These are phyloP conservation scores for Sus scrofa DNA, from an alignment of 2,113 vertebrate genomes.

Conservation along the genomic window DNA sequence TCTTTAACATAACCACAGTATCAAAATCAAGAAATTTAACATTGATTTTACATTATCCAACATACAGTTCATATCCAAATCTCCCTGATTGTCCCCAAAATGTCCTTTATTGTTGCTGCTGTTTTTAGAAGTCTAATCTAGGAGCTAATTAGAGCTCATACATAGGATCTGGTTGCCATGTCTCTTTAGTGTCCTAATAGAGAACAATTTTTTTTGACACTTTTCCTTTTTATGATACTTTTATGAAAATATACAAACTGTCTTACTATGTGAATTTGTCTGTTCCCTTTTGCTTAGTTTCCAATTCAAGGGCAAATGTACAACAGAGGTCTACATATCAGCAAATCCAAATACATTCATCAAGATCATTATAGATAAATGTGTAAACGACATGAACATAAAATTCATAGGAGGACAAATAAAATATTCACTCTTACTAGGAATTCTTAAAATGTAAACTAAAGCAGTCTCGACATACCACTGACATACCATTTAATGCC, in stretches of 20 bases:
- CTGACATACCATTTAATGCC: background rate
- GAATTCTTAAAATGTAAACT: slow-evolving; percentile 24
- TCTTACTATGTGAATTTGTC: background rate
- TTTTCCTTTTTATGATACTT: background rate
- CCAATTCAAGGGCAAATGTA: background rate
- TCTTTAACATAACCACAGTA: background rate
- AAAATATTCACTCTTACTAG: background rate
- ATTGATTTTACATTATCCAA: background rate
- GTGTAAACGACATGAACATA: background rate
- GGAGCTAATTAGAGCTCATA: background rate
- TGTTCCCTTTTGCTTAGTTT: background rate
- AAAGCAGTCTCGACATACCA: background rate
- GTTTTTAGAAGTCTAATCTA: background rate
- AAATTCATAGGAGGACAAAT: background rate
- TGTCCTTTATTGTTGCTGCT: background rate
- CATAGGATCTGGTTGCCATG: background rate
- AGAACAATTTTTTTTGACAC: background rate
- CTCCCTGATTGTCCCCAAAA: background rate
- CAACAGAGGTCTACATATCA: background rate
- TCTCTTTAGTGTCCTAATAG: background rate
- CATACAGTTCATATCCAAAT: background rate
- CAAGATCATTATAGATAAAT: background rate
- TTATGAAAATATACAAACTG: background rate
- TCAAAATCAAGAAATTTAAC: slow-evolving; percentile 13
- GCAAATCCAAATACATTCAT: background rate